A percentile compares a stretch with the other conserved stretches of the same genome.
phyloP scores from a whole-genome alignment of 2,888 invertebrate genomes.

The Scaptodrosophila latifasciaeformis region DNA sequence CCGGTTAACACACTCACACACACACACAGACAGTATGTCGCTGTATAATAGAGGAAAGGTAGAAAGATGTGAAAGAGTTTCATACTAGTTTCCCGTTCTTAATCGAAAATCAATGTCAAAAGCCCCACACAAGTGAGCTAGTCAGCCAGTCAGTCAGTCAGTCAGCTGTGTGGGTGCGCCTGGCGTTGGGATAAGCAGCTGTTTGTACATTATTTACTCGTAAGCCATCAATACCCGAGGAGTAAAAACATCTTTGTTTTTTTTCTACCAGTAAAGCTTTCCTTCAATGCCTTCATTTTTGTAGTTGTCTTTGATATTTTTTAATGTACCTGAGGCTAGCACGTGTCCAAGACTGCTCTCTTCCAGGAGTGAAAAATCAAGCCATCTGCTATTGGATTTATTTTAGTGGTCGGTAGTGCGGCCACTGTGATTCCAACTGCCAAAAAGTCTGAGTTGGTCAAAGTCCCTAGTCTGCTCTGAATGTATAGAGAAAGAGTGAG shows the following conservation, averaged over 20 bases:
- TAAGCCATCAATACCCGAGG: conserved; percentile 63
- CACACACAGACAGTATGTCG: neutral
- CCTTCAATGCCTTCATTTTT: neutral
- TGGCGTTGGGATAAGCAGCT: conserved; percentile 57
- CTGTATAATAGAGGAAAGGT: neutral
- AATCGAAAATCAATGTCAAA: conserved; percentile 66
- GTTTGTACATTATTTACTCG: conserved; percentile 68
- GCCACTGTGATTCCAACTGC: conserved; percentile 56
- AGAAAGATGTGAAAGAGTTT: conserved; percentile 23
- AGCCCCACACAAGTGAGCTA: conserved; percentile 1
- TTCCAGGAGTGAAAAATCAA: conserved; percentile 33
- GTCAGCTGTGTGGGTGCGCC: conserved; percentile 6
- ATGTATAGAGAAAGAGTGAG: conserved; percentile 8
- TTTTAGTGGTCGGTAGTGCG: conserved; percentile 25
- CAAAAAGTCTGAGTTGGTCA: conserved; percentile 44
- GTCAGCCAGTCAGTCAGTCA: neutral
- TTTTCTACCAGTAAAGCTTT: too few relatives aligned
- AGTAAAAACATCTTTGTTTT: too few relatives aligned
- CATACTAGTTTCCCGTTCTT: conserved; percentile 51
- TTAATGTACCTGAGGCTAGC: conserved; percentile 15
- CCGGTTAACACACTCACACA: conserved; percentile 1
- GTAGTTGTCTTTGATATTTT: conserved; percentile 10
- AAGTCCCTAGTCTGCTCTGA: too few relatives aligned
- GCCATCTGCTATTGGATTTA: conserved; percentile 63
- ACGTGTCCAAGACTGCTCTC: conserved; percentile 36